These are phyloP conservation scores for Sycophila texana DNA, from an alignment of 2,888 invertebrate species.

Conservation along the genomic window DNA sequence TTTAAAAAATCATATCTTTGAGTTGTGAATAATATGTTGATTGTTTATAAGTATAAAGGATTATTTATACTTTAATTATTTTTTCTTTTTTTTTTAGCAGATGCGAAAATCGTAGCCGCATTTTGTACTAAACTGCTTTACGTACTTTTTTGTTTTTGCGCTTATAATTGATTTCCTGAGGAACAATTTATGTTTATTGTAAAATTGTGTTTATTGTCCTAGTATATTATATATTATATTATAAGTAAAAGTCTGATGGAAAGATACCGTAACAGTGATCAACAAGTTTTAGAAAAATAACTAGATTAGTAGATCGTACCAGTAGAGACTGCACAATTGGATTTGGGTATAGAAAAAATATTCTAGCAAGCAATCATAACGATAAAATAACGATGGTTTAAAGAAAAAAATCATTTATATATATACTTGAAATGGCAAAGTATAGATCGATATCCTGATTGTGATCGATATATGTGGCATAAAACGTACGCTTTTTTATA, in stretches of 20 bases:
- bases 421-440: not conserved
- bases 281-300: not conserved
- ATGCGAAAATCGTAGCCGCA: slow-evolving; percentile 21
- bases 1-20: slow-evolving; percentile 29
- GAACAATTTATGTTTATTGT: slow-evolving; percentile 14
- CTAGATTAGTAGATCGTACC: too few species aligned
- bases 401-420: slow-evolving; percentile 10
- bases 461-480: not conserved
- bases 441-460: slow-evolving; percentile 24
- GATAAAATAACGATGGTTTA: not conserved
- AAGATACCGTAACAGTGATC: slow-evolving; percentile 8
- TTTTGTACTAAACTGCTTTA: slow-evolving; percentile 11
- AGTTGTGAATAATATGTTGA: slow-evolving; percentile 7
- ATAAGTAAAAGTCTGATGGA: slow-evolving; percentile 15
- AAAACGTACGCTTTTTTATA: slow-evolving; percentile 7
- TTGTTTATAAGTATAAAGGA: slow-evolving; percentile 20
- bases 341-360: slow-evolving; percentile 12
- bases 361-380: slow-evolving; percentile 11
- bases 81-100: not conserved
- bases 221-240: slow-evolving; percentile 1
- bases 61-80: slow-evolving; percentile 7
- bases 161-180: slow-evolving; percentile 19
- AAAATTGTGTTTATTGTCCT: slow-evolving; percentile 16
- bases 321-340: slow-evolving; percentile 16
- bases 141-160: slow-evolving; percentile 22